Percentiles rank a stretch among this genome's conserved stretches.
These are phyloP conservation scores for Lutraria lutraria DNA, from an alignment of 2,888 invertebrate genomes.

Conservation along the genomic window DNA sequence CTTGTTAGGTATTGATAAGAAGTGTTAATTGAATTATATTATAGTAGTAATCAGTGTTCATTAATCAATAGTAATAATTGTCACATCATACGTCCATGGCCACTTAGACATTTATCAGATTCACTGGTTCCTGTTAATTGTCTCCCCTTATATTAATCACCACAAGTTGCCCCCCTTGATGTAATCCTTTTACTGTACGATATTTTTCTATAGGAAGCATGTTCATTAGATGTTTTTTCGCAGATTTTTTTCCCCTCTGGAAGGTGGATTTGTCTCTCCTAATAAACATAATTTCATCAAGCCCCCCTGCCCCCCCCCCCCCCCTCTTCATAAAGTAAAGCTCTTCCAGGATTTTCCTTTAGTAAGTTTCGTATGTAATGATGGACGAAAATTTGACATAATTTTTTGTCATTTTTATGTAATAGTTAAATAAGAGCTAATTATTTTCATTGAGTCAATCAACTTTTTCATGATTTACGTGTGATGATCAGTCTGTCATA, in stretches of 20 bases:
- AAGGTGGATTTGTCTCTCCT: background rate
- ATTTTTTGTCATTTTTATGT: no score
- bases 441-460: no score
- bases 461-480: no score
- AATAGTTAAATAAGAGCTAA: no score
- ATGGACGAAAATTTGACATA: no score
- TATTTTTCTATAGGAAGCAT: background rate
- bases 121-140: background rate
- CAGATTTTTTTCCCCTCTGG: background rate
- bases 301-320: no score
- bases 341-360: no score
- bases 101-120: background rate
- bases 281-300: background rate
- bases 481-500: no score
- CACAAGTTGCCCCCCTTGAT: background rate
- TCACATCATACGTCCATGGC: background rate
- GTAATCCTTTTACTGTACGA: no score
- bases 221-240: background rate
- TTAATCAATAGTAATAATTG: conserved; percentile 6
- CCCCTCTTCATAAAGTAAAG: no score
- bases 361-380: no score
- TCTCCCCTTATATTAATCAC: background rate
- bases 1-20: background rate
- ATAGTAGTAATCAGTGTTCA: background rate
- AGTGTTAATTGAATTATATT: conserved; percentile 17